Percentiles rank a stretch among this genome's conserved stretches.
Conservation (phyloP, 2,888 invertebrate species). For the Pristionchus exspectatus region DNA sequence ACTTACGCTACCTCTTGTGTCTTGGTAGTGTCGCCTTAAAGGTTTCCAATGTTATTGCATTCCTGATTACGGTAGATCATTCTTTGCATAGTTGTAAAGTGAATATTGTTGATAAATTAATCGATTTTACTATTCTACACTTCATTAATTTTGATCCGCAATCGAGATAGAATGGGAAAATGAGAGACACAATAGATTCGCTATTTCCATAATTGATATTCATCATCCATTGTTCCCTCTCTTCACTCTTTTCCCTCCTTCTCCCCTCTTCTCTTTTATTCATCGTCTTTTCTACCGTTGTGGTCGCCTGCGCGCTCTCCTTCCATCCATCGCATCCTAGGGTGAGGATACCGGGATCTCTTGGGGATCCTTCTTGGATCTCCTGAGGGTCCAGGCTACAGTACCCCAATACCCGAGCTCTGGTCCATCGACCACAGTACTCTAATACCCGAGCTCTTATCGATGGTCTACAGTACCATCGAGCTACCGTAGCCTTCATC, state of each 20-base stretch:
- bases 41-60: background rate
- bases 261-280: conserved; percentile 2
- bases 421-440: background rate
- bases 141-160: background rate
- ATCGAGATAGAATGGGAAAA: background rate
- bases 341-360: background rate
- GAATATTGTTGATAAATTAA: background rate
- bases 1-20: background rate
- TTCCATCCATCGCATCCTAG: background rate
- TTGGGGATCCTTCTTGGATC: background rate
- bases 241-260: background rate
- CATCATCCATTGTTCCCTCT: background rate
- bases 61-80: conserved; percentile 30
- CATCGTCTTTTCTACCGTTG: conserved; percentile 39
- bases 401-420: background rate
- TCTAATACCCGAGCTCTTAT: no score
- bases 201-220: background rate
- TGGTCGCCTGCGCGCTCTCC: conserved; percentile 40
- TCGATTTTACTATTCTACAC: background rate
- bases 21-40: no score
- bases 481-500: background rate
- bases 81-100: background rate
- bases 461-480: background rate
- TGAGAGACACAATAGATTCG: background rate
- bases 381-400: background rate